phyloP scores from a whole-genome alignment of 2,888 invertebrate species.

The Cephonodes hylas region DNA sequence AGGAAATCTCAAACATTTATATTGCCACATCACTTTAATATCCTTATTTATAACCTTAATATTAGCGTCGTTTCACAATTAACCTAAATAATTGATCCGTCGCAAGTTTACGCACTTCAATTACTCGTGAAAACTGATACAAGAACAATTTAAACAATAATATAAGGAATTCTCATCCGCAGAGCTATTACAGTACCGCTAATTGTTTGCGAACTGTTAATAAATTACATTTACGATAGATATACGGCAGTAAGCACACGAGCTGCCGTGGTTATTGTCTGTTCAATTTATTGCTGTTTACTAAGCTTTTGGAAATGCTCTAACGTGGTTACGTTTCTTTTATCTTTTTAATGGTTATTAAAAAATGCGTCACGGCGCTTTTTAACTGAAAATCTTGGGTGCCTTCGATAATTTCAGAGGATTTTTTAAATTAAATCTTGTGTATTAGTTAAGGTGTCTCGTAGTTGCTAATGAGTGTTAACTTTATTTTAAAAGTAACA shows the following conservation, averaged over 20 bases:
- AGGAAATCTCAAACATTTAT: no score
- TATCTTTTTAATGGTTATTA: no score
- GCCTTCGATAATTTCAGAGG: no score
- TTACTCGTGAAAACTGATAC: background rate
- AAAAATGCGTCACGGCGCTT: no score
- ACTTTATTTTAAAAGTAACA: no score
- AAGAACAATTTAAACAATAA: background rate
- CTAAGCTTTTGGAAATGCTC: background rate
- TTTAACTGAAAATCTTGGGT: no score
- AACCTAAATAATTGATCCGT: background rate
- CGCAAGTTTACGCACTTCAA: background rate
- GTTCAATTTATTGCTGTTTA: background rate
- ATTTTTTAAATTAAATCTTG: no score
- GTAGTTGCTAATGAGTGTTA: no score
- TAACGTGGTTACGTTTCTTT: background rate
- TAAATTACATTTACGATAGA: conserved; percentile 8
- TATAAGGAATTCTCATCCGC: background rate
- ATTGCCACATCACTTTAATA: background rate
- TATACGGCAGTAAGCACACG: background rate
- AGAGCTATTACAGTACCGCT: background rate
- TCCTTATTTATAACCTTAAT: background rate
- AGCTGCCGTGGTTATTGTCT: conserved; percentile 8
- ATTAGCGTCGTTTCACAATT: background rate
- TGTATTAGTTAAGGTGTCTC: no score
- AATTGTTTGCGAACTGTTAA: conserved; percentile 11